A percentile compares a stretch with the other conserved stretches of the same genome.
Evolutionary conservation across 37 sponge, comb jelly and placozoan genomes (phyloP).

Genomic region (Mnemiopsis leidyi): DNA sequence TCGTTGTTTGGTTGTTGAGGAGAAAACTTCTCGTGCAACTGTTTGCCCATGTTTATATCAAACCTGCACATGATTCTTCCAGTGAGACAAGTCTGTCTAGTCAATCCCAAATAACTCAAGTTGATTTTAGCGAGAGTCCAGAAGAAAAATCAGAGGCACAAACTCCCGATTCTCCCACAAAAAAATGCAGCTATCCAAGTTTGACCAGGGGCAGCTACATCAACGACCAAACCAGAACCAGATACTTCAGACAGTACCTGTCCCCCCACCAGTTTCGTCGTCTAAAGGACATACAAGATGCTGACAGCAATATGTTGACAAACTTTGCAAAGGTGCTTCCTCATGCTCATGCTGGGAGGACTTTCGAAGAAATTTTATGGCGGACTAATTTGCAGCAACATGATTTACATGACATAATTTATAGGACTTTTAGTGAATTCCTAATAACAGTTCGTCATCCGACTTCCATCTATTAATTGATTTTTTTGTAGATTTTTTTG

Average conservation of each 20-base stretch:
- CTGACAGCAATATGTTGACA: not conserved
- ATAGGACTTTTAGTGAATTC: slow-evolving; percentile 28
- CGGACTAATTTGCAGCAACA: slow-evolving; percentile 43
- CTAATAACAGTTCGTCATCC: slow-evolving; percentile 42
- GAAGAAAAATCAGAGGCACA: not conserved
- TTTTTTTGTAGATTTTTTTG: not conserved
- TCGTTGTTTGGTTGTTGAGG: slow-evolving; percentile 48
- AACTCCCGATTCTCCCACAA: not conserved
- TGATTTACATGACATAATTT: slow-evolving; percentile 51
- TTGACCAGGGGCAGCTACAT: not conserved
- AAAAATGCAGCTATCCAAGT: slow-evolving; percentile 44
- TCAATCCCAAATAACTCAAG: not conserved
- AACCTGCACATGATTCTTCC: slow-evolving; percentile 22
- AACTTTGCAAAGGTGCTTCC: slow-evolving; percentile 64
- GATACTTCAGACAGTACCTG: slow-evolving; percentile 9
- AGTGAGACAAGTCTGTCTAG: not conserved
- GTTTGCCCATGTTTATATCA: slow-evolving; percentile 59
- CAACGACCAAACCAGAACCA: slow-evolving; percentile 16
- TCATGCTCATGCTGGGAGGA: slow-evolving; percentile 22
- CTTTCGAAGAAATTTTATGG: slow-evolving; percentile 48
- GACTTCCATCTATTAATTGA: not conserved
- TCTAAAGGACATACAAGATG: not conserved
- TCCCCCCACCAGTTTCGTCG: slow-evolving; percentile 8
- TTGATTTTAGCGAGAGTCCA: not conserved
- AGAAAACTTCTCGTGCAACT: slow-evolving; percentile 37